phyloP scores from a whole-genome alignment of 1,140 invertebrate genomes.

The Sogatella furcifera region DNA sequence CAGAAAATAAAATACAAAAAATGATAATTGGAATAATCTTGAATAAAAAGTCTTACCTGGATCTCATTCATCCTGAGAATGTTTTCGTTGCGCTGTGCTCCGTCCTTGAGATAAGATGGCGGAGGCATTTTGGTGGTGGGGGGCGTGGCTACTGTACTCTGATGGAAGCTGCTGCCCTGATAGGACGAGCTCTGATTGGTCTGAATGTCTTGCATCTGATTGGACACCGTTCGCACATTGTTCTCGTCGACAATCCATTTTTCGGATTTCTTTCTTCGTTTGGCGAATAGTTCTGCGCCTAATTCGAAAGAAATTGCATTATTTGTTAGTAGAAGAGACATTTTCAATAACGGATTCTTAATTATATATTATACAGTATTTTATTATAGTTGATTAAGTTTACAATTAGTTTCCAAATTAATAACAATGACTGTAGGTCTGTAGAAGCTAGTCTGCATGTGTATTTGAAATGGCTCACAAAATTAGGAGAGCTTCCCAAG shows the following conservation, averaged over 20 bases:
- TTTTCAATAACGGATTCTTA: too few species aligned
- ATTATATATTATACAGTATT: too few species aligned
- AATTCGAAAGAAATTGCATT: too few species aligned
- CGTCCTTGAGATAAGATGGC: slow-evolving; percentile 34
- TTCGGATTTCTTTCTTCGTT: slow-evolving; percentile 71
- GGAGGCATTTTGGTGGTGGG: slow-evolving; percentile 28
- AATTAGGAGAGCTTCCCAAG: neutral
- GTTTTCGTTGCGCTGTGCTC: slow-evolving; percentile 35
- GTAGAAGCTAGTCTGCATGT: too few species aligned
- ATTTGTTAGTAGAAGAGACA: too few species aligned
- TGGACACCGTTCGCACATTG: slow-evolving; percentile 34
- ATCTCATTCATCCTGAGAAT: slow-evolving; percentile 42
- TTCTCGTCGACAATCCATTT: slow-evolving; percentile 78
- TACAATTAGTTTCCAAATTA: too few species aligned
- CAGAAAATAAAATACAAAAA: too few species aligned
- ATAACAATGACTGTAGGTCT: too few species aligned
- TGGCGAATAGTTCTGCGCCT: slow-evolving; percentile 77
- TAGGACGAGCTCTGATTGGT: slow-evolving; percentile 14
- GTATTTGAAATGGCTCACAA: too few species aligned
- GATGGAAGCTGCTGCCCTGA: slow-evolving; percentile 3
- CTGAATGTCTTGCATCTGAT: slow-evolving; percentile 25
- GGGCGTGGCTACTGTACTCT: slow-evolving; percentile 29
- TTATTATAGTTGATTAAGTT: too few species aligned
- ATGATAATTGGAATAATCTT: too few species aligned
- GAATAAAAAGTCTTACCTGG: slow-evolving; percentile 30